A percentile compares a stretch with the other conserved stretches of the same genome.
phyloP scores from a whole-genome alignment of 2,888 invertebrate genomes.

The Priocnemis perturbator region DNA sequence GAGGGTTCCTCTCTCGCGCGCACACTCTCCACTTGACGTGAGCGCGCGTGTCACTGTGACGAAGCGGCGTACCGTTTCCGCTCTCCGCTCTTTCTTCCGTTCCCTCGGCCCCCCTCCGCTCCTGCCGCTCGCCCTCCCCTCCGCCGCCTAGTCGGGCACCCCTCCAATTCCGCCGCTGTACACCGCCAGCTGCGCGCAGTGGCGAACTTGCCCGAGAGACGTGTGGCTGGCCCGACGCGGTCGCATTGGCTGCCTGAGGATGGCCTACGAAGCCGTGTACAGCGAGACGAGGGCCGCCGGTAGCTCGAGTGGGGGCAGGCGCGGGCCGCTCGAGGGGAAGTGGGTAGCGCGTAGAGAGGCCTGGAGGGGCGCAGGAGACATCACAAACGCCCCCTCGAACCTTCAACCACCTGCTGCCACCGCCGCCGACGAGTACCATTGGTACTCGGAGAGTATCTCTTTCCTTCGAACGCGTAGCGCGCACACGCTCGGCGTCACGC shows the following conservation, averaged over 20 bases:
- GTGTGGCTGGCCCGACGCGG: constrained; percentile 20
- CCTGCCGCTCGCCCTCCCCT: constrained; percentile 20
- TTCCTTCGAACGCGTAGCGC: too few relatives aligned
- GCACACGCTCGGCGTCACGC: too few relatives aligned
- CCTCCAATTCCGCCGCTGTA: constrained; percentile 68
- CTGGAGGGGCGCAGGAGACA: constrained; percentile 60
- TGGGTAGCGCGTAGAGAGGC: constrained; percentile 16
- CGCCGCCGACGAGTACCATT: constrained; percentile 11
- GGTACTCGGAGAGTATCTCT: background rate
- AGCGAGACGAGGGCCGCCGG: constrained; percentile 58
- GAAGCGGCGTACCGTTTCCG: constrained; percentile 73
- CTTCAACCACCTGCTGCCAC: constrained; percentile 73
- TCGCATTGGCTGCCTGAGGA: constrained; percentile 24
- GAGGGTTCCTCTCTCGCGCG: constrained; percentile 45
- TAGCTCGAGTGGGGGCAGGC: constrained; percentile 62
- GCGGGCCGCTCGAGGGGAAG: constrained; percentile 8
- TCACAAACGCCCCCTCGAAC: constrained; percentile 68
- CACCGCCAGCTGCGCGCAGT: constrained; percentile 13
- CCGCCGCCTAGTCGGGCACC: constrained; percentile 41
- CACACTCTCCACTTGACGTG: constrained; percentile 72
- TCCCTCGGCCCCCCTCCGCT: background rate
- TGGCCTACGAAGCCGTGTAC: constrained; percentile 23
- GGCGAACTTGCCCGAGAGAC: constrained; percentile 29
- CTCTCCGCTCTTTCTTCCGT: constrained; percentile 63
- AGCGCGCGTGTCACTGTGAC: constrained; percentile 75